These are phyloP conservation scores for Papilio elwesi DNA, from an alignment of 2,888 invertebrate species.

Conservation along the genomic window DNA sequence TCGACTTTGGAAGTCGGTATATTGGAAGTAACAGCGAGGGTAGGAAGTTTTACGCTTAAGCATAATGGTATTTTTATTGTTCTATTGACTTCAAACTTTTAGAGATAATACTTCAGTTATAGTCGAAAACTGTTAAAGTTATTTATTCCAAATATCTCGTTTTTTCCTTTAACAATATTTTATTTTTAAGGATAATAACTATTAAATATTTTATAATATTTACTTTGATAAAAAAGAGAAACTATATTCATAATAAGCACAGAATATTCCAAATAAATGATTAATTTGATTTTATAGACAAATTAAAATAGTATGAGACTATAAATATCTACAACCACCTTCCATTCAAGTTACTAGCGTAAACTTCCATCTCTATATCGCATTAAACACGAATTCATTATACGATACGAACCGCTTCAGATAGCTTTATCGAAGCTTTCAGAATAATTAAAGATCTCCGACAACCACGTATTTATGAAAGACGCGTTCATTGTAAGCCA, in stretches of 20 bases:
- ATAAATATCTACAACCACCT: constrained; percentile 7
- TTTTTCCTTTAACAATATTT: neutral
- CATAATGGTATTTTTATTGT: constrained; percentile 5
- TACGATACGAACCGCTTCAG: constrained; percentile 44
- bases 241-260: neutral
- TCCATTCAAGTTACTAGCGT: constrained; percentile 19
- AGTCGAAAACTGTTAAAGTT: neutral
- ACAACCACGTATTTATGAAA: constrained; percentile 59
- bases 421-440: constrained; percentile 61
- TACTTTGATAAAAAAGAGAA: too few relatives aligned
- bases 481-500: constrained; percentile 57
- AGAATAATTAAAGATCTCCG: constrained; percentile 66
- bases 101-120: neutral
- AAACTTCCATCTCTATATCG: constrained; percentile 13
- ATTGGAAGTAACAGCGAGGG: neutral
- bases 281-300: neutral
- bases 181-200: neutral
- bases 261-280: neutral
- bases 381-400: constrained; percentile 50
- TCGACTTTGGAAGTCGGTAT: constrained; percentile 36
- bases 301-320: neutral
- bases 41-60: neutral
- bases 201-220: too few relatives aligned
- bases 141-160: neutral
- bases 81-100: neutral